These are phyloP conservation scores for Sterrhoptilus dennistouni DNA, from an alignment of 2,113 vertebrate genomes.

Conservation along the genomic window DNA sequence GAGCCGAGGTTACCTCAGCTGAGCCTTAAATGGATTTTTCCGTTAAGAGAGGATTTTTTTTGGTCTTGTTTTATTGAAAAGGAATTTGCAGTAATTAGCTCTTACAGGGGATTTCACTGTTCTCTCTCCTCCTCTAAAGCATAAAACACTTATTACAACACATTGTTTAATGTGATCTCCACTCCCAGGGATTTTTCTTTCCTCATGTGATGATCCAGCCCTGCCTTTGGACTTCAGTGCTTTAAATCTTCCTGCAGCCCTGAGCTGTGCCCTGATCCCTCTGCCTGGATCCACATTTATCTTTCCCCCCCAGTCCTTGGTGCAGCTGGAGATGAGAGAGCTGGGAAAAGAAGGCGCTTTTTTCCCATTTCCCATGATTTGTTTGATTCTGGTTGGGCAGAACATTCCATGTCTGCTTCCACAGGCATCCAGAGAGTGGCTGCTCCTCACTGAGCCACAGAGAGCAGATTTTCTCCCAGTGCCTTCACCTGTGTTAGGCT, in stretches of 20 bases:
- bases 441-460: accelerated
- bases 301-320: neutral
- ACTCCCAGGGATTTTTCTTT: constrained; percentile 26
- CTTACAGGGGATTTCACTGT: constrained; percentile 61
- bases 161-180: neutral
- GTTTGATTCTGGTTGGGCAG: neutral
- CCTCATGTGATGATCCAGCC: neutral
- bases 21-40: constrained; percentile 60
- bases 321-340: neutral
- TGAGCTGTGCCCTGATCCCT: neutral
- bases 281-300: neutral
- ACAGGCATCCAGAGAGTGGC: accelerated
- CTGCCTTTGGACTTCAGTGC: neutral
- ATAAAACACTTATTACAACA: constrained; percentile 56
- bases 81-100: constrained; percentile 70
- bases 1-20: neutral
- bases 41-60: constrained; percentile 54
- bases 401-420: neutral
- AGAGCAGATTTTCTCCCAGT: neutral
- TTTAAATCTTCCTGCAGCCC: constrained; percentile 18
- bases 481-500: neutral
- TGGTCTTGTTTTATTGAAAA: constrained; percentile 63
- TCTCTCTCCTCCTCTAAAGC: constrained; percentile 66
- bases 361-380: neutral
- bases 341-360: neutral